Evolutionary conservation across 2,888 invertebrate genomes (phyloP).

Genomic region (Cheilosia impressa): DNA sequence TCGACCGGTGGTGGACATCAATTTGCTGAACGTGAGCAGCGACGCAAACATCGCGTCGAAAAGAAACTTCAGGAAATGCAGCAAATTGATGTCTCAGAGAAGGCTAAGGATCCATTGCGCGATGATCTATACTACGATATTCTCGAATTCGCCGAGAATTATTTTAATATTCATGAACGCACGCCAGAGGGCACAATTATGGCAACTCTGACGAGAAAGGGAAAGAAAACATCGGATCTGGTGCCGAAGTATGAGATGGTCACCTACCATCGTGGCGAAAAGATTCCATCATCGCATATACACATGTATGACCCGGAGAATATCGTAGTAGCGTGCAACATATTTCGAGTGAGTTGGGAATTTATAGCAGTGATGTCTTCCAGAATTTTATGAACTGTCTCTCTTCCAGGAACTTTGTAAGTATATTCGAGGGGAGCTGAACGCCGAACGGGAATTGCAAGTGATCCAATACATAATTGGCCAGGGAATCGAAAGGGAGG

Average conservation of each 20-base stretch:
- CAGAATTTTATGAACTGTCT: too few species aligned
- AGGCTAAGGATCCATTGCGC: constrained; percentile 81
- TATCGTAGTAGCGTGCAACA: constrained; percentile 93
- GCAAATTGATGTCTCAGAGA: constrained; percentile 83
- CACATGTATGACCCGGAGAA: constrained; percentile 98
- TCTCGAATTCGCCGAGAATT: constrained; percentile 96
- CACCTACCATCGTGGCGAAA: constrained; percentile 92
- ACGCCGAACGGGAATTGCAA: constrained; percentile 91
- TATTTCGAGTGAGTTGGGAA: constrained; percentile 90
- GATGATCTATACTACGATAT: constrained; percentile 91
- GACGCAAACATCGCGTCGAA: constrained; percentile 93
- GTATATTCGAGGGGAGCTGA: constrained; percentile 94
- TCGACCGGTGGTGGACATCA: constrained; percentile 83
- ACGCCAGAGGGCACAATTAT: constrained; percentile 95
- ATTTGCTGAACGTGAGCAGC: constrained; percentile 89
- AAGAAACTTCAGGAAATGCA: constrained; percentile 93
- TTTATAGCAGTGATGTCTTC: background rate
- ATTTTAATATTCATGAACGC: constrained; percentile 94
- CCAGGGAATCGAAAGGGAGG: constrained; percentile 95
- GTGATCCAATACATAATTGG: constrained; percentile 93
- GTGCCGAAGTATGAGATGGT: constrained; percentile 97
- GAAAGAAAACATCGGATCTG: constrained; percentile 89
- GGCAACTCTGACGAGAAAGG: constrained; percentile 92
- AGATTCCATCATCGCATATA: constrained; percentile 96
- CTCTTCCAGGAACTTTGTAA: constrained; percentile 90